Evolutionary conservation across 92 coral and sea anemone species (phyloP), one percentile per base, ranked within the genome.

Genomic region (Muricea muricata): DNA sequence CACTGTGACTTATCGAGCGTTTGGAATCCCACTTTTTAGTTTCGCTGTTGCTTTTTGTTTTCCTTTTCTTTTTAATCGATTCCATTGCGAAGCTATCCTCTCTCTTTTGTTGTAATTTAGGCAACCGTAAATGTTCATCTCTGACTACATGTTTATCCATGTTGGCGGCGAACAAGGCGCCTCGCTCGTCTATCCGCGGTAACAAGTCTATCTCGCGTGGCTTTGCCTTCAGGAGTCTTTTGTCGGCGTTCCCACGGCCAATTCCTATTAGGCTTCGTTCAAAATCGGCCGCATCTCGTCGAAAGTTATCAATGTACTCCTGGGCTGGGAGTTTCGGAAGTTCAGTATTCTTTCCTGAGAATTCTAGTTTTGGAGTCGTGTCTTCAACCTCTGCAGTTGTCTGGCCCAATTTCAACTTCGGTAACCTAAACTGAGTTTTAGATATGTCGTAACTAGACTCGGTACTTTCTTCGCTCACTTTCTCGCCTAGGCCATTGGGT

Each of bases 281-380:
- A n/a, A 78, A 78, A 6, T 78, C 54, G 8, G 71, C 71, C 9
- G 83, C 83, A 37, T 78, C 83, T 23, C 55, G 56, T 57, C 83
- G 48, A 42, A 78, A 78, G 35, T n/a, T 55, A 35, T 78, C 83
- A 71, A 78, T 78, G 17, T 78, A 78, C 45, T 78, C 70, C 33
- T 78, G 71, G 39, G 83, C 83, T 0, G 83, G 83, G 8, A 78
- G 83, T 78, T 58, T 56, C 7, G 83, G 83, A 1, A 78, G 34
- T 57, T 58, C 83, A 1, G 83, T 78, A 24, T 74, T 74, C 10
- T 58, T 78, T 1, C 25, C 56, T 23, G 69, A 55, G 46, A 31
- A 78, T 39, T 78, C 83, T 25, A 50, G n/a, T 10, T 75, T 75
- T 17, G 66, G 25, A 11, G 25, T 52, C 0, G 81, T 55, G 1